Evolutionary conservation across 2,797 vertebrate species (phyloP).

Genomic region (Diplodus puntazzo): DNA sequence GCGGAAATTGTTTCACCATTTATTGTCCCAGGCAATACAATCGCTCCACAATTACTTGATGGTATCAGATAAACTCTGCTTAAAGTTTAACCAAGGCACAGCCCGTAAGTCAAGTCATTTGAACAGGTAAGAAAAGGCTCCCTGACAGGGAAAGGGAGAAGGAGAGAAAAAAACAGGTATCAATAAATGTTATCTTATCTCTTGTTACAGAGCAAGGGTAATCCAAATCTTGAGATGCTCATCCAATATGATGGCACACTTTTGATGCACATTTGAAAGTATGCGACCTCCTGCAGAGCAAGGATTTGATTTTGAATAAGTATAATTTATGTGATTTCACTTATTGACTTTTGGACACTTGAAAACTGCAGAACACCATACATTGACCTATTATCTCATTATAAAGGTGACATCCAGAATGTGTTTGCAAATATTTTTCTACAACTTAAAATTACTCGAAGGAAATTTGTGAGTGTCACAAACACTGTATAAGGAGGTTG

Average conservation of each 20-base stretch:
- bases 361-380: too few relatives aligned
- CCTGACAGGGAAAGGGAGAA: not conserved
- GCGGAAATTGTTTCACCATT: conserved; percentile 2
- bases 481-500: too few relatives aligned
- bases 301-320: not conserved
- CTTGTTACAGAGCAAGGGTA: not conserved
- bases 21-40: conserved; percentile 29
- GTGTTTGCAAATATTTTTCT: not conserved
- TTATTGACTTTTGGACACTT: too few relatives aligned
- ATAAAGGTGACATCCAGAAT: not conserved
- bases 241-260: not conserved
- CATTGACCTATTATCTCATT: not conserved
- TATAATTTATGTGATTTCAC: not conserved
- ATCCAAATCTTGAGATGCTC: not conserved
- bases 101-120: conserved; percentile 14
- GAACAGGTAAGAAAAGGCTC: not conserved
- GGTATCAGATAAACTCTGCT: conserved; percentile 13
- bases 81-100: conserved; percentile 40
- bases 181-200: conserved; percentile 31
- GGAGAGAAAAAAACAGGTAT: conserved; percentile 5
- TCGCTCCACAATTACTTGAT: not conserved
- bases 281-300: not conserved
- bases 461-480: too few relatives aligned
- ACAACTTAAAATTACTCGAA: too few relatives aligned
- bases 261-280: not conserved